Evolutionary conservation across 2,113 vertebrate species (phyloP).

Genomic region (Dicaeum eximium): DNA sequence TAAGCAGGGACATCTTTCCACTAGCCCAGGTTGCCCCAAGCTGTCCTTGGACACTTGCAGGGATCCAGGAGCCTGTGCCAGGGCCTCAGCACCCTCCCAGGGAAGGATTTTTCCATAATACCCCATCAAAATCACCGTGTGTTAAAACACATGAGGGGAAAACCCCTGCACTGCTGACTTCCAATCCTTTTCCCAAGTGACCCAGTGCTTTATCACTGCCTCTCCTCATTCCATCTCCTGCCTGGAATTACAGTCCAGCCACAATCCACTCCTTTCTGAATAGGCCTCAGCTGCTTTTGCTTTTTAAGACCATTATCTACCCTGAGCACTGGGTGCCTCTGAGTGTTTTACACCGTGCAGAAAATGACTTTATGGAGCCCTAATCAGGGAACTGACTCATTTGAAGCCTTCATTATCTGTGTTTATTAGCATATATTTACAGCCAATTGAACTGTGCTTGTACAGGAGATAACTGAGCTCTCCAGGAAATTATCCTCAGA

Average conservation of each 20-base stretch:
- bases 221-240: background rate
- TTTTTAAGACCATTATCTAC: conserved; percentile 13
- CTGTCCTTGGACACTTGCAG: background rate
- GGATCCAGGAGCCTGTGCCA: background rate
- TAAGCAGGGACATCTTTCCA: background rate
- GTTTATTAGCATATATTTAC: conserved; percentile 11
- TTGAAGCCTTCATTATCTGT: background rate
- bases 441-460: background rate
- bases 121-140: background rate
- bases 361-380: background rate
- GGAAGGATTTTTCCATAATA: background rate
- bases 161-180: background rate
- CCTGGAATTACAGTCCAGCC: conserved; percentile 1
- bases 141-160: background rate
- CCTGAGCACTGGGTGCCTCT: background rate
- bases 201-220: background rate
- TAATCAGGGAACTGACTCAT: background rate
- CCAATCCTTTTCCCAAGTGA: background rate
- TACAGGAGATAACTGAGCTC: background rate
- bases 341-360: background rate
- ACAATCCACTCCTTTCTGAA: background rate
- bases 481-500: background rate
- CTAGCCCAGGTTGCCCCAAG: background rate
- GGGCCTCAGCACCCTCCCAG: background rate
- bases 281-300: background rate